Conservation (phyloP, 1,140 invertebrate species). For the Gryon sp. region DNA sequence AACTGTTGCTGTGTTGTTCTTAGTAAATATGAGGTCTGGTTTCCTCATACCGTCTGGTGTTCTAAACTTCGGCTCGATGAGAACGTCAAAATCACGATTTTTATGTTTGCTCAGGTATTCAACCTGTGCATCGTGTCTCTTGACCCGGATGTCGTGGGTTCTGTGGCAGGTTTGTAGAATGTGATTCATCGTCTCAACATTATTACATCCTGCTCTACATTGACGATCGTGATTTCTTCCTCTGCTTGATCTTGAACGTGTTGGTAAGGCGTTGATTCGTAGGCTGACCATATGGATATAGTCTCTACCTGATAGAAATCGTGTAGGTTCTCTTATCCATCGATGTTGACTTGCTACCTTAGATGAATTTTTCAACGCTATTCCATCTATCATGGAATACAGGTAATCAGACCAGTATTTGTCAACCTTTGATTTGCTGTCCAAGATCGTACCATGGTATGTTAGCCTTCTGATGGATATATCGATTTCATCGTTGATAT, state of each 20-base stretch:
- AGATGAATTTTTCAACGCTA: neutral
- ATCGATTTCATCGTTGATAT: neutral
- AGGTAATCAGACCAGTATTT: neutral
- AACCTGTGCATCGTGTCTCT: neutral
- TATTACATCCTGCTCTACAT: slow-evolving; percentile 50
- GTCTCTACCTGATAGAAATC: slow-evolving; percentile 26
- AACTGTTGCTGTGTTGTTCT: neutral
- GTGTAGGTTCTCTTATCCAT: slow-evolving; percentile 26
- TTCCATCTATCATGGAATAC: neutral
- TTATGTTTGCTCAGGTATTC: too few species aligned
- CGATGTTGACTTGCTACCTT: slow-evolving; percentile 16
- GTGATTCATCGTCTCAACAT: slow-evolving; percentile 44
- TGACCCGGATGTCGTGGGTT: slow-evolving; percentile 15
- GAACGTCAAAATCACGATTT: too few species aligned
- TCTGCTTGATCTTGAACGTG: slow-evolving; percentile 23
- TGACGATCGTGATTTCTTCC: slow-evolving; percentile 10
- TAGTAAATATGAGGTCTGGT: slow-evolving; percentile 7
- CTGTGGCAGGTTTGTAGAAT: slow-evolving; percentile 11
- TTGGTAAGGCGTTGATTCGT: slow-evolving; percentile 38
- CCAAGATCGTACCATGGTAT: neutral
- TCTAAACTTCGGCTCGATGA: too few species aligned
- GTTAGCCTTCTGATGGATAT: neutral
- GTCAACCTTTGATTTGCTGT: neutral
- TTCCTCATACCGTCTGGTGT: too few species aligned
- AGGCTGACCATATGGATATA: slow-evolving; percentile 11